A percentile compares a stretch with the other conserved stretches of the same genome.
Conservation (phyloP, 2,113 vertebrate species). For the Mustelus asterias region DNA sequence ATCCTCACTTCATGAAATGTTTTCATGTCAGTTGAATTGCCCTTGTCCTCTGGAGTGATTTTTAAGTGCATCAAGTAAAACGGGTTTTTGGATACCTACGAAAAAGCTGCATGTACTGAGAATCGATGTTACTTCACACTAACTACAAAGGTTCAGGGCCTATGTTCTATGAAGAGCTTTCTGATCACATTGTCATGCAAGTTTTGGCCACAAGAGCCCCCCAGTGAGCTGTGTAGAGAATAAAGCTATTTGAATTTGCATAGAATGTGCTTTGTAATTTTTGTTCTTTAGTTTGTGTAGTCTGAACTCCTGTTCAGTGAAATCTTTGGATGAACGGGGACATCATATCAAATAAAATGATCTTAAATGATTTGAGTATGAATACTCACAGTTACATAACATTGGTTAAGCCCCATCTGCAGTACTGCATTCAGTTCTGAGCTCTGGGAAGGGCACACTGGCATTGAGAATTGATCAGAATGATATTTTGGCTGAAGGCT, state of each 20-base stretch:
- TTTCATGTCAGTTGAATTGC: not conserved
- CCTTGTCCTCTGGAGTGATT: not conserved
- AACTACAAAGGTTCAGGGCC: not conserved
- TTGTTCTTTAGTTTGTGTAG: not conserved
- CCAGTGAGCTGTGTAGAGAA: not conserved
- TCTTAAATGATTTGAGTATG: not conserved
- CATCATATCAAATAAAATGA: not conserved
- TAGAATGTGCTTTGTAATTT: not conserved
- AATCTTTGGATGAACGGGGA: not conserved
- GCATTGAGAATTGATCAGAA: not conserved
- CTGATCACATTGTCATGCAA: not conserved
- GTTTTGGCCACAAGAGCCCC: not conserved
- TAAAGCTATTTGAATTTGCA: not conserved
- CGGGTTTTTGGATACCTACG: not conserved
- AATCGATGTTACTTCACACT: not conserved
- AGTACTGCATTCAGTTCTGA: not conserved
- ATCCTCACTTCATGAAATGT: not conserved
- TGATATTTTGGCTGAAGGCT: not conserved
- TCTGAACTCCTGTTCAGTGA: not conserved
- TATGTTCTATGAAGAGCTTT: not conserved
- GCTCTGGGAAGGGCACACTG: not conserved
- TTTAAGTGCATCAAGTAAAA: not conserved
- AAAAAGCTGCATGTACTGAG: not conserved
- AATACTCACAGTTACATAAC: not conserved
- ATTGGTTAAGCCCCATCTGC: not conserved